Evolutionary conservation across 2,797 vertebrate genomes (phyloP), one percentile per base, ranked within the genome.

Genomic region (Sebastes umbrosus): DNA sequence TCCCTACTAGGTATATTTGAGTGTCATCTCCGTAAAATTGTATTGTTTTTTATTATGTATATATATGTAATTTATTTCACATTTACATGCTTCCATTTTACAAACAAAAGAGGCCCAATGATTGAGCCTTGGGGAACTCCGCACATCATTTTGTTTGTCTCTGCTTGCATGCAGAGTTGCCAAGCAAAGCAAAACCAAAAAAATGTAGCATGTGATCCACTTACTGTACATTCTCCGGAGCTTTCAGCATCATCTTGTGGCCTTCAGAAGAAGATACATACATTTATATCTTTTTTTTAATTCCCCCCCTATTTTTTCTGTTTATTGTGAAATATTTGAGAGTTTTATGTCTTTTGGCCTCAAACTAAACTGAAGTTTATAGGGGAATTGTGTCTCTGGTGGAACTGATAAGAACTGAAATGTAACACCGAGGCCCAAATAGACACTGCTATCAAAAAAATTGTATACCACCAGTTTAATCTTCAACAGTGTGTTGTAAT

Each of bases 221-320:
- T 46, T 46, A 18, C 14, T 46, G 0, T 3, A 46, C 6, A 46
- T 46, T 46, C 0, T 0, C 43, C 0, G 16, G 43, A 46, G 43
- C 43, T 46, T 18, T 46, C 43, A 46, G 43, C 43, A 18, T 46
- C 43, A 46, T 18, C 43, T 18, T 18, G 43, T 46, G 43, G 43
- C 43, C 43, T 46, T 46, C 43, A 46, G 43, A 46, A 46, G 43
- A 46, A 46, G 43, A 46, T 18, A 0, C 31, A 18, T 46, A 46
- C 6, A 46, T 46, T 24, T 24, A 24, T 55, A 55, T 46, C 0
- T 43, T 43, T 43, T 43, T 43, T 43, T 43, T 43, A 43, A 43
- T 43, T 43, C 14, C 39, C 14, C 39, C 13, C 6, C 39, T 43
- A 43, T 43, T 43, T 46, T 46, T 46, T 46, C 16, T 46, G 43